Percentiles rank a stretch among this genome's conserved stretches.
phyloP scores from a whole-genome alignment of 2,797 vertebrate species.

The Moxostoma hubbsi region DNA sequence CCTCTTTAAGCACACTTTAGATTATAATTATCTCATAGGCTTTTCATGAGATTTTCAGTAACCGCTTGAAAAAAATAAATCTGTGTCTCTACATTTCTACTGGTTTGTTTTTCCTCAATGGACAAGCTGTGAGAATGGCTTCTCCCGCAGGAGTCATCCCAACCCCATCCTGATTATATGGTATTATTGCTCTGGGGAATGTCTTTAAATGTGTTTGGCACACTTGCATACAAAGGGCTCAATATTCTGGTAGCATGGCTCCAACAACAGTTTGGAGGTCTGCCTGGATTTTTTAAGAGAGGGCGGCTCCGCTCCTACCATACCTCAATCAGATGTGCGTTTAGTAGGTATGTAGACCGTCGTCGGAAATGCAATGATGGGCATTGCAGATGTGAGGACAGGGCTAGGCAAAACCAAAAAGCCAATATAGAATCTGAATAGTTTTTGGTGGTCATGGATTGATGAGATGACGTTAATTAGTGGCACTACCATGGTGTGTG shows the following conservation, averaged over 20 bases:
- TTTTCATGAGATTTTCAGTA: conserved; percentile 27
- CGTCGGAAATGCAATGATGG: conserved; percentile 59
- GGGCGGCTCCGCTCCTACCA: conserved; percentile 31
- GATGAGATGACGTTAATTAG: conserved; percentile 77
- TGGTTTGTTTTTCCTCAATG: conserved; percentile 34
- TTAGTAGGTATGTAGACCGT: conserved; percentile 25
- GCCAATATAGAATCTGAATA: conserved; percentile 69
- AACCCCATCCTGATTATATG: conserved; percentile 66
- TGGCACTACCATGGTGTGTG: conserved; percentile 69
- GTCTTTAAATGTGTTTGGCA: conserved; percentile 68
- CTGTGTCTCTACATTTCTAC: conserved; percentile 1
- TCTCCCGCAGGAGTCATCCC: conserved; percentile 31
- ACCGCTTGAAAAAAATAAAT: conserved; percentile 30
- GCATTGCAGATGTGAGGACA: conserved; percentile 70
- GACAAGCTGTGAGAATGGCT: conserved; percentile 29
- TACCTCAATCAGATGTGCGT: conserved; percentile 45
- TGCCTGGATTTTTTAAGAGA: conserved; percentile 63
- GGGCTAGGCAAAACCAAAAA: conserved; percentile 70
- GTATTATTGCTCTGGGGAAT: conserved; percentile 64
- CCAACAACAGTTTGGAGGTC: conserved; percentile 64
- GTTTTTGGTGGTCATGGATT: conserved; percentile 70
- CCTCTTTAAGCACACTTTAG: neutral
- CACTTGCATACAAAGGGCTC: conserved; percentile 60
- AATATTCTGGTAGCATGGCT: conserved; percentile 54
- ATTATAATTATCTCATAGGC: conserved; percentile 12